phyloP scores from a whole-genome alignment of 2,113 vertebrate genomes.

The Butorides virescens region DNA sequence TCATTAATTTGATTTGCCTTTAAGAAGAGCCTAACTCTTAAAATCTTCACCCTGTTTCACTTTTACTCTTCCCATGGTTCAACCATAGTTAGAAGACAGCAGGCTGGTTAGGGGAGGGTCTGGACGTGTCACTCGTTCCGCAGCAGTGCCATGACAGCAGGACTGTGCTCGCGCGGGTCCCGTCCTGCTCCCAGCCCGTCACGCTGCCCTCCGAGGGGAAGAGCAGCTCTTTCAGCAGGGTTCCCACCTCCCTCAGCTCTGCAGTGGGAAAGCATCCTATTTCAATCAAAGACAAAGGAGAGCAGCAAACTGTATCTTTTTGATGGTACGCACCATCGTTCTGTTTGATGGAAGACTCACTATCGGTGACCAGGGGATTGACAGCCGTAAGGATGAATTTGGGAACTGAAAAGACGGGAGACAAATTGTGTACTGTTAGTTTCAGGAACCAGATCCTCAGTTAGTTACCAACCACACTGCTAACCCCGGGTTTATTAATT shows the following conservation, averaged over 20 bases:
- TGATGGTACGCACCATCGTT: slow-evolving; percentile 35
- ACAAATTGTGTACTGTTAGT: not conserved
- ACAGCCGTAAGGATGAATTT: slow-evolving; percentile 75
- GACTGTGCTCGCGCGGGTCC: accelerated
- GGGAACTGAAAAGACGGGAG: slow-evolving; percentile 74
- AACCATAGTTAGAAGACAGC: not conserved
- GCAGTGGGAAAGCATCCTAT: not conserved
- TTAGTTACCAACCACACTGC: not conserved
- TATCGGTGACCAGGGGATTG: slow-evolving; percentile 53
- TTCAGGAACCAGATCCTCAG: not conserved
- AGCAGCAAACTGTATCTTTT: not conserved
- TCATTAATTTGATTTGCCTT: not conserved
- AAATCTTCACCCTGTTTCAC: not conserved
- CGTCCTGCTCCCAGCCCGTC: not conserved
- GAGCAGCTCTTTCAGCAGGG: not conserved
- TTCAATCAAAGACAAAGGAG: not conserved
- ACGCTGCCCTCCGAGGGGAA: not conserved
- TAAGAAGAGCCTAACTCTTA: not conserved
- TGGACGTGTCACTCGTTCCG: not conserved
- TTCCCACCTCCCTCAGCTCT: not conserved
- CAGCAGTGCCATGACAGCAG: not conserved
- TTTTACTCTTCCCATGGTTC: not conserved
- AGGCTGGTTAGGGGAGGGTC: not conserved
- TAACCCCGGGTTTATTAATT: not conserved
- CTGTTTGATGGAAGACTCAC: slow-evolving; percentile 58